Percentiles rank a stretch among this genome's conserved stretches.
phyloP scores from a whole-genome alignment of 2,113 vertebrate species.

The Oostethus manadensis region DNA sequence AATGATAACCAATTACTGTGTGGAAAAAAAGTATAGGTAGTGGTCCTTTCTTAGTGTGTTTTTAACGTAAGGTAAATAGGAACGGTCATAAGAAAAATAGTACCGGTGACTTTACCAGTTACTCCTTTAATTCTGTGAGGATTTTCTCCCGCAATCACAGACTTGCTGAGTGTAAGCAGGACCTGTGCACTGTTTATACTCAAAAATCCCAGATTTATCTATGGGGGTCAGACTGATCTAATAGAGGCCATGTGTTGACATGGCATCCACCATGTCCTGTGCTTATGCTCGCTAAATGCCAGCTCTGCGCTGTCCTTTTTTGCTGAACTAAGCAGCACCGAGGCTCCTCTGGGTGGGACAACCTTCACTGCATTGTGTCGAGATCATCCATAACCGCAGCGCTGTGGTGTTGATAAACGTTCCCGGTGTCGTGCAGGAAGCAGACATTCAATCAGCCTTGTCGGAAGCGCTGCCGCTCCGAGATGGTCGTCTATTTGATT shows the following conservation, averaged over 20 bases:
- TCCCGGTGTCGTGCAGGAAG: constrained; percentile 28
- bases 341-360: constrained; percentile 42
- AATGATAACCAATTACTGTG: no score
- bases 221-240: constrained; percentile 59
- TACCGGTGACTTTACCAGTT: no score
- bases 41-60: no score
- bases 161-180: constrained; percentile 22
- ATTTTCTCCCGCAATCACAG: no score
- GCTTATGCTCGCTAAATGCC: constrained; percentile 53
- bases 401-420: constrained; percentile 43
- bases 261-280: constrained; percentile 40
- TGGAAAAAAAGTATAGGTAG: no score
- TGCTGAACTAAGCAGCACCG: constrained; percentile 64
- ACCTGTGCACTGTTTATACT: constrained; percentile 32
- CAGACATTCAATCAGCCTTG: constrained; percentile 54
- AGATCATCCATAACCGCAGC: constrained; percentile 61
- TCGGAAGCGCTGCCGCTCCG: constrained; percentile 36
- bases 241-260: constrained; percentile 44
- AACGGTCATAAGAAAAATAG: no score
- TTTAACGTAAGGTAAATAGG: no score
- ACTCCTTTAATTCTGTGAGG: no score
- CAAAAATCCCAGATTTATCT: constrained; percentile 49
- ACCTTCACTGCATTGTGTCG: constrained; percentile 29
- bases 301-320: constrained; percentile 26
- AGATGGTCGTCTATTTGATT: constrained; percentile 58